Conservation (phyloP, 2,888 invertebrate species). For the Zygothrica quintamaculata region DNA sequence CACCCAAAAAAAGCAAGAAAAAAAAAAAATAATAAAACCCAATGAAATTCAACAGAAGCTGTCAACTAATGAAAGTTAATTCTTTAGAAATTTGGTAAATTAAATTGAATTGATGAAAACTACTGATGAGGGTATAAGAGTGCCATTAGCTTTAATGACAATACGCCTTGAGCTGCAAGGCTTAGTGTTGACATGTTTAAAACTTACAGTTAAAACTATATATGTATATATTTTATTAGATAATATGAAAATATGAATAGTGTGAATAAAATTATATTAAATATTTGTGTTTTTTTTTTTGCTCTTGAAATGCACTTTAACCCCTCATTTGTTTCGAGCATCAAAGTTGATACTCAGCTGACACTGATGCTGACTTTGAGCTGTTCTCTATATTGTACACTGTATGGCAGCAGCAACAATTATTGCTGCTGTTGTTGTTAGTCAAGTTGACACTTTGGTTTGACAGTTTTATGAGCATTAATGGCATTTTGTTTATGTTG, state of each 20-base stretch:
- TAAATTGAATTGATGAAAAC: background rate
- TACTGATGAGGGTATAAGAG: background rate
- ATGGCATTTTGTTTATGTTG: constrained; percentile 65
- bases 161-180: too few relatives aligned
- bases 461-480: constrained; percentile 75
- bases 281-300: too few relatives aligned
- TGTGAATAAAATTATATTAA: too few relatives aligned
- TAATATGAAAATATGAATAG: too few relatives aligned
- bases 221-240: too few relatives aligned
- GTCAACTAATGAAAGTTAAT: constrained; percentile 19
- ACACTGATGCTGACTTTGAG: constrained; percentile 45
- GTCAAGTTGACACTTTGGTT: constrained; percentile 63
- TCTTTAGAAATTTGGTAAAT: background rate
- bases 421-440: constrained; percentile 20
- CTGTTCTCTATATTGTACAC: constrained; percentile 19
- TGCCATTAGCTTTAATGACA: too few relatives aligned
- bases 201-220: too few relatives aligned
- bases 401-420: constrained; percentile 17
- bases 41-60: constrained; percentile 16
- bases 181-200: background rate
- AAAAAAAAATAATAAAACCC: too few relatives aligned
- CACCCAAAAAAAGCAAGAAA: too few relatives aligned
- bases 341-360: constrained; percentile 32
- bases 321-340: constrained; percentile 1
- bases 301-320: background rate